Evolutionary conservation across 2,113 vertebrate genomes (phyloP).

Genomic region (Scomber japonicus): DNA sequence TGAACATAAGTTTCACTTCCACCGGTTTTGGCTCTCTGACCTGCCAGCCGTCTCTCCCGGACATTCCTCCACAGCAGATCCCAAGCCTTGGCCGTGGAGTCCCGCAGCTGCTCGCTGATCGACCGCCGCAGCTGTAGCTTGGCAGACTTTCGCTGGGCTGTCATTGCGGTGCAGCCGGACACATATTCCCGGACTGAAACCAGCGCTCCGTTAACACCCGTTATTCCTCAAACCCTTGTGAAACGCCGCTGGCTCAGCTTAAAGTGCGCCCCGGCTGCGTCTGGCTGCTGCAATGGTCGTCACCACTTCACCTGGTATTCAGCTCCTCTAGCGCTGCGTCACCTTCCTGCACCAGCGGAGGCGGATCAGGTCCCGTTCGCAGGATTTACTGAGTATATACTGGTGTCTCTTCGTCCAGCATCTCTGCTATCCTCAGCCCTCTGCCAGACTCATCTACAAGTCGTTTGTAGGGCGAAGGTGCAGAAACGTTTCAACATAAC

Average conservation of each 20-base stretch:
- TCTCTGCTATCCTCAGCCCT: background rate
- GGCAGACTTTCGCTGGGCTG: conserved; percentile 80
- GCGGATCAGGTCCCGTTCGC: conserved; percentile 9
- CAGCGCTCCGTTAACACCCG: conserved; percentile 22
- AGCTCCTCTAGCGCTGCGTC: conserved; percentile 77
- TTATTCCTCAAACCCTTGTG: conserved; percentile 23
- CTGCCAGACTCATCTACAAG: conserved; percentile 2
- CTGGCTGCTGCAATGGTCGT: conserved; percentile 78
- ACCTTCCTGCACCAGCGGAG: conserved; percentile 72
- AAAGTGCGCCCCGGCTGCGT: conserved; percentile 46
- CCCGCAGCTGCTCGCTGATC: conserved; percentile 95
- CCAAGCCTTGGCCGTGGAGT: conserved; percentile 95
- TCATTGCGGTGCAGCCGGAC: conserved; percentile 85
- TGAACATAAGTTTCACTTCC: conserved; percentile 3
- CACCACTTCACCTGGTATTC: conserved; percentile 75
- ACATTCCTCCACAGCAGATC: conserved; percentile 95
- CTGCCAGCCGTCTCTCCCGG: conserved; percentile 93
- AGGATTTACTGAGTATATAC: background rate
- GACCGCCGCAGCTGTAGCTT: conserved; percentile 91
- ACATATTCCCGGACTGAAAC: conserved; percentile 76
- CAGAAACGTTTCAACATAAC: conserved; percentile 56
- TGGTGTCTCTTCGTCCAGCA: conserved; percentile 5
- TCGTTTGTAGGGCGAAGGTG: conserved; percentile 18
- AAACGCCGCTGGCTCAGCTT: background rate
- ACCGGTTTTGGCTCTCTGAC: conserved; percentile 83